Evolutionary conservation across 1,140 invertebrate genomes (phyloP), one percentile per base, ranked within the genome.

Genomic region (Atta colombica): DNA sequence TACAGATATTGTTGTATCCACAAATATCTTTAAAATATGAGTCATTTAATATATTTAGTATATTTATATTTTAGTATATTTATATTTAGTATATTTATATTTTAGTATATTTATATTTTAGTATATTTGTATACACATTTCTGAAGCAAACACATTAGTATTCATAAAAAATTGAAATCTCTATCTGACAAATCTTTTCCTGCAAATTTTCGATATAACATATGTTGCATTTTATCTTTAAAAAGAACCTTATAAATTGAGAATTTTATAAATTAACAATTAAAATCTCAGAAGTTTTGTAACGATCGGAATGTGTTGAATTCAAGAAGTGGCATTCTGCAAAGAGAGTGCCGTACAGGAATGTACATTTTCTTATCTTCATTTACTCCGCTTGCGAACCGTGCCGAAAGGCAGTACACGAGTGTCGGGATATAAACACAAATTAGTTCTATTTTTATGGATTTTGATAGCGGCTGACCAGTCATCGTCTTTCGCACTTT

Each of bases 341-440:
- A 31, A 66, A 68, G 53, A 39, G 14, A 66, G 28, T 65, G 31
- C 21, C 10, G 7, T 21, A 21, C 49, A 53, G n/a, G 49, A 80
- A 80, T 55, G 31, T 28, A 21, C 7, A 25, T 80, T 80, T 69
- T 8, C 21, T 80, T 80, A 80, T 80, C 63, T 80, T 80, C 12
- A 80, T 53, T 69, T 25, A 80, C 63, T 80, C 31, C 31, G 31
- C 49, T 35, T n/a, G 28, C 25, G 45, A 80, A 25, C 6, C 31
- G 14, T 2, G 45, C 49, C 28, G 77, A 80, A 55, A 80, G 51
- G 51, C 35, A 10, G n/a, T 45, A n/a, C 31, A 28, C 65, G 49
- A 68, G n/a, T n/a, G 5, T 7, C 63, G 49, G 28, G n/a, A 31
- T 63, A 53, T 80, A 68, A 80, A 80, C 6, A 49, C 45, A 45